Base-by-base conservation (phyloP, 92 coral and sea anemone genomes). In the Muricea muricata region DNA sequence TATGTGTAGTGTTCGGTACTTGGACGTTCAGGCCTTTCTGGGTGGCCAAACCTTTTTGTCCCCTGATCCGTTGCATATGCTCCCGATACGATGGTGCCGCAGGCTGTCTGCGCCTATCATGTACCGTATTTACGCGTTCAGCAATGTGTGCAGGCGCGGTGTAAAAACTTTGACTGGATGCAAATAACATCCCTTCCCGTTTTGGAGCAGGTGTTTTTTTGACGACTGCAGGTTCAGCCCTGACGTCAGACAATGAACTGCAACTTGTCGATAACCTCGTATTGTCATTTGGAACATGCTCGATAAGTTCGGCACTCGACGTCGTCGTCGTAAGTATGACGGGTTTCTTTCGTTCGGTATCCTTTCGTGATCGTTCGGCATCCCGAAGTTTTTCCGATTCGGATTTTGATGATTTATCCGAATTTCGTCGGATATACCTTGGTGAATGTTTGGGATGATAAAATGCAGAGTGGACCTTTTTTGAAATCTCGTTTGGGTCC, bases 1-100 rank as follows among this genome's bases (percentile, higher is more conserved):
- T 89, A 88, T 14, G 58, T 41, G 18, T 26, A 65, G 21, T 72
- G 39, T 80, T 91, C 91, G 24, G 35, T 83, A 93, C 93, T 73
- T 87, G 94, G 69, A 90, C 89, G 73, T 92, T 90, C 77, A 93
- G 90, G n/a, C 90, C 89, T 56, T 93, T 94, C 12, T 87, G 61
- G 30, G 80, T 91, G 54, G 85, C 60, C 13, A 77, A 87, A 23
- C 89, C 84, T 83, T 90, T 89, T 20, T 52, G 60, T 23, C 24
- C 23, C 60, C 60, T 6, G 15, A 25, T 52, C 21, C 98, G 91
- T 73, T 94, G 93, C 99, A 97, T 97, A 87, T 97, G 99, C 58
- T 97, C 97, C 25, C 92, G 94, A 81, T 97, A 97, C 13, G 99
- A 97, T 32, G 99, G 99, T 0, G 99, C 99, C 2, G 99, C 99